Percentiles rank a stretch among this genome's conserved stretches.
These are phyloP conservation scores for Carcina quercana DNA, from an alignment of 2,888 invertebrate genomes.

Conservation along the genomic window DNA sequence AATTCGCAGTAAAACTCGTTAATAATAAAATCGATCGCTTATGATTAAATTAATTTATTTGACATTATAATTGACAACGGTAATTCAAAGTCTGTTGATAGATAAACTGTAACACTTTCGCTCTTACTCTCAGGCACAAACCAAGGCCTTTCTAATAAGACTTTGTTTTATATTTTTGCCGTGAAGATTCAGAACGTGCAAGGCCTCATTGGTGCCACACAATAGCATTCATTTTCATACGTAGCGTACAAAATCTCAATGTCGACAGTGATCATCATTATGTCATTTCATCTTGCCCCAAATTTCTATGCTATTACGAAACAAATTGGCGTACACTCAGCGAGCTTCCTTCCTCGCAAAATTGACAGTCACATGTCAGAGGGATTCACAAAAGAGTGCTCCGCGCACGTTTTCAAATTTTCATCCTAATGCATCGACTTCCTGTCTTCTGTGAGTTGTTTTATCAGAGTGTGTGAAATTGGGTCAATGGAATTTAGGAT, in stretches of 20 bases:
- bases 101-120: no score
- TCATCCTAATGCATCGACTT: constrained; percentile 38
- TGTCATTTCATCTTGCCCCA: no score
- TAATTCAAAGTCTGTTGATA: no score
- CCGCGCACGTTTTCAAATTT: constrained; percentile 29
- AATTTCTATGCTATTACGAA: no score
- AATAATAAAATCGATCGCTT: constrained; percentile 20
- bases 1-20: constrained; percentile 25
- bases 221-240: no score
- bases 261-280: no score
- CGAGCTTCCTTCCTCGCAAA: constrained; percentile 31
- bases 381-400: constrained; percentile 19
- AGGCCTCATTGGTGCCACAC: no score
- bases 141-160: no score
- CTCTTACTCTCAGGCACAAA: no score
- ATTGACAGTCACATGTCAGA: constrained; percentile 13
- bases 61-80: not conserved
- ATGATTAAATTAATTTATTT: not conserved
- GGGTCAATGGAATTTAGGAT: constrained; percentile 39
- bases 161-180: no score
- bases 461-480: constrained; percentile 48
- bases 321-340: constrained; percentile 28
- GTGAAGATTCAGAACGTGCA: no score
- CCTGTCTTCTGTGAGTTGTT: constrained; percentile 46
- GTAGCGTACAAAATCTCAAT: no score